These are phyloP conservation scores for Ascaphus truei DNA, from an alignment of 2,113 vertebrate species.

Conservation along the genomic window DNA sequence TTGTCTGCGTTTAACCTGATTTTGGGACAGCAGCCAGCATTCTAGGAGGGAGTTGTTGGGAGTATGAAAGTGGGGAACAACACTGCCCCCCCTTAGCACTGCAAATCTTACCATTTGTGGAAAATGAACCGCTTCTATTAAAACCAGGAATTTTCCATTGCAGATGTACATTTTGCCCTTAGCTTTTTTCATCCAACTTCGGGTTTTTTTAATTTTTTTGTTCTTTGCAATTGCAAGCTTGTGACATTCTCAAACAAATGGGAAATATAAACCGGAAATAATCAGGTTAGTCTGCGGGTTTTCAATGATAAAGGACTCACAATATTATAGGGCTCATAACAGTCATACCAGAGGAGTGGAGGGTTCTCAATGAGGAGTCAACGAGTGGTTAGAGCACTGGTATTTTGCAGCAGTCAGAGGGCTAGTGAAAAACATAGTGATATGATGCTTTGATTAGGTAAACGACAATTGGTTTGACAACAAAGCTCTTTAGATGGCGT, in stretches of 20 bases:
- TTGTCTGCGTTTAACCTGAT: slow-evolving; percentile 34
- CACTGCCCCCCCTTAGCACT: background rate
- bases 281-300: background rate
- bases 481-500: no score
- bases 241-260: background rate
- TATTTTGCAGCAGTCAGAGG: no score
- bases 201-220: background rate
- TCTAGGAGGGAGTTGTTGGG: background rate
- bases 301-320: no score
- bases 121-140: slow-evolving; percentile 20
- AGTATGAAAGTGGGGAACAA: background rate
- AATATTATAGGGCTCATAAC: no score
- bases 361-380: no score
- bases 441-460: no score
- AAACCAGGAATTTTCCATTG: slow-evolving; percentile 32
- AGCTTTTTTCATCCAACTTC: background rate
- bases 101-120: slow-evolving; percentile 3
- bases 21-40: slow-evolving; percentile 30
- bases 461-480: no score
- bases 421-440: no score
- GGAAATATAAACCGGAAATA: slow-evolving; percentile 1
- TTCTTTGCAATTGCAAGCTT: slow-evolving; percentile 12
- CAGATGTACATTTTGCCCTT: slow-evolving; percentile 13
- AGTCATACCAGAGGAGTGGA: no score
- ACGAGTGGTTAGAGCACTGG: no score